These are phyloP conservation scores for Metallyticus violacea DNA, from an alignment of 2,888 invertebrate genomes.

Conservation along the genomic window DNA sequence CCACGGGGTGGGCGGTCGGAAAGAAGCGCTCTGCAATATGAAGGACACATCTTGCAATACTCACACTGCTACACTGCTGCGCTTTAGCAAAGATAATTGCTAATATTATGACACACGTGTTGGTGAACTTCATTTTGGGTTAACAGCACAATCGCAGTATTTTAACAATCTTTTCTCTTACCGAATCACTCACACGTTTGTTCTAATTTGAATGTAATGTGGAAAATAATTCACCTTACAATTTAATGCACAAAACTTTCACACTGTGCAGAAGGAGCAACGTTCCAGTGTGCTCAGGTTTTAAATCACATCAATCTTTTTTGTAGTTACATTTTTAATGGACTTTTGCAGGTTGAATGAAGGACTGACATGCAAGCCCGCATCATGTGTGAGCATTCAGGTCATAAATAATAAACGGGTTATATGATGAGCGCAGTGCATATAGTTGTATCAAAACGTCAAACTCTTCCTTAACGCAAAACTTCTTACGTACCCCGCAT, in stretches of 20 bases:
- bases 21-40: not conserved
- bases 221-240: not conserved
- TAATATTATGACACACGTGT: not conserved
- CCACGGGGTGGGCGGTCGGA: not conserved
- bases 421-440: not conserved
- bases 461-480: no score
- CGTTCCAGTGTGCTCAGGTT: not conserved
- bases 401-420: not conserved
- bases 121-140: not conserved
- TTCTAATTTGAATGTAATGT: not conserved
- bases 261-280: not conserved
- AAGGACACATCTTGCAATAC: not conserved
- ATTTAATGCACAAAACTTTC: not conserved
- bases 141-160: not conserved
- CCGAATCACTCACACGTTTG: no score
- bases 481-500: no score
- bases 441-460: not conserved
- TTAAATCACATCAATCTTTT: not conserved
- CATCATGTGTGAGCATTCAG: not conserved
- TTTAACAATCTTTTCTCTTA: no score
- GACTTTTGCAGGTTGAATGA: not conserved
- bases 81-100: not conserved
- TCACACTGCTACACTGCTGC: not conserved
- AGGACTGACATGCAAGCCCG: not conserved
- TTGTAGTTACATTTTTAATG: not conserved